Conservation (phyloP, 2,888 invertebrate species). For the Caenorhabditis macrosperma region DNA sequence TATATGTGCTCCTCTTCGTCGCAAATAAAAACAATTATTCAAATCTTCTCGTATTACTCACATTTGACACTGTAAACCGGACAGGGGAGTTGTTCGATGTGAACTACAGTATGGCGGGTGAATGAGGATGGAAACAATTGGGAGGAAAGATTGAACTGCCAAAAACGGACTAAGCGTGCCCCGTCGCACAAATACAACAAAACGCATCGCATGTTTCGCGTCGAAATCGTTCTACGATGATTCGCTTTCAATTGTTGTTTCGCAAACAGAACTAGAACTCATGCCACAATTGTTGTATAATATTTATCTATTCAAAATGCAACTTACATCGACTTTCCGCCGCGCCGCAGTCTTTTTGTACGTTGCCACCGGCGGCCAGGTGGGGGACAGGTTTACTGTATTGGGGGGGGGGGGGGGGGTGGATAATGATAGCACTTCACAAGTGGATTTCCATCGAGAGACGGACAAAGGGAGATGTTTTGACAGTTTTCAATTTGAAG, state of each 20-base stretch:
- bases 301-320: slow-evolving; percentile 54
- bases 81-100: background rate
- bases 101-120: background rate
- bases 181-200: slow-evolving; percentile 32
- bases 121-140: background rate
- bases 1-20: background rate
- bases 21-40: slow-evolving; percentile 26
- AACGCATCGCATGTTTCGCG: slow-evolving; percentile 5
- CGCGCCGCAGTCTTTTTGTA: background rate
- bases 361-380: background rate
- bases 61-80: background rate
- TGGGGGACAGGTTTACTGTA: slow-evolving; percentile 18
- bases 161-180: slow-evolving; percentile 5
- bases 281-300: slow-evolving; percentile 47
- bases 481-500: background rate
- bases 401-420: too few relatives aligned
- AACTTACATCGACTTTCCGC: slow-evolving; percentile 27
- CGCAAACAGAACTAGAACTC: slow-evolving; percentile 60
- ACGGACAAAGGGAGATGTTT: background rate
- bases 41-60: background rate
- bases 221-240: slow-evolving; percentile 41
- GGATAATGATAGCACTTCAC: background rate
- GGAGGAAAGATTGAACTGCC: slow-evolving; percentile 10
- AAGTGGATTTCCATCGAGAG: background rate
- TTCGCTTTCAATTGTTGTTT: slow-evolving; percentile 54